A percentile compares a stretch with the other conserved stretches of the same genome.
phyloP scores from a whole-genome alignment of 2,797 vertebrate species.

The Coregonus ussuriensis region DNA sequence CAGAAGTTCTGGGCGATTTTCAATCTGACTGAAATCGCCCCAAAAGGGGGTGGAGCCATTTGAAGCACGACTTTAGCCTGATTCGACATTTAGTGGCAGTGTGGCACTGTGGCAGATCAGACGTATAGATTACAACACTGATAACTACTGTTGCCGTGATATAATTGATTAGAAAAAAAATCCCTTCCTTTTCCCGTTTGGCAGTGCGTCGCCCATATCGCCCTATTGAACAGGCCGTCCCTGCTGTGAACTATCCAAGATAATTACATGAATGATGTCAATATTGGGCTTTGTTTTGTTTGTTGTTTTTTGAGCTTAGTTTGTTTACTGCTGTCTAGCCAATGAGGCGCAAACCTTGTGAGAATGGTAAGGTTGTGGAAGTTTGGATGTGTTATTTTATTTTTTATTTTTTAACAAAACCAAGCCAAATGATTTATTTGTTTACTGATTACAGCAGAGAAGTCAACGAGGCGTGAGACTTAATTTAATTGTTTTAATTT shows the following conservation, averaged over 20 bases:
- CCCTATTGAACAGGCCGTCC: too few relatives aligned
- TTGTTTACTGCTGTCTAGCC: not conserved
- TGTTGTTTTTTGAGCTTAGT: not conserved
- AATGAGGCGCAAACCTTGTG: constrained; percentile 10
- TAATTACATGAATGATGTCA: not conserved
- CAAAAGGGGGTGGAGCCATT: too few relatives aligned
- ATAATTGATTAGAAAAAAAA: too few relatives aligned
- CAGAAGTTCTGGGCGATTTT: too few relatives aligned
- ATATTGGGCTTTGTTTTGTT: not conserved
- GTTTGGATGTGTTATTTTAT: not conserved
- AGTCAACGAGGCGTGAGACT: constrained; percentile 57
- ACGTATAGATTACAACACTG: too few relatives aligned
- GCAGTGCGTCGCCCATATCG: too few relatives aligned
- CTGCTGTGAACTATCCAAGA: not conserved
- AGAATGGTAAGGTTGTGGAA: not conserved
- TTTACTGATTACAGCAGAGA: constrained; percentile 59
- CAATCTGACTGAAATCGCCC: too few relatives aligned
- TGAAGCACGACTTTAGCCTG: too few relatives aligned
- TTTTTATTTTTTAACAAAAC: constrained; percentile 29
- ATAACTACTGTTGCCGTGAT: too few relatives aligned
- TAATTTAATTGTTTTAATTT: constrained; percentile 47
- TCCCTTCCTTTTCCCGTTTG: too few relatives aligned
- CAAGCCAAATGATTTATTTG: constrained; percentile 46
- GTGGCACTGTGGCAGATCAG: too few relatives aligned
- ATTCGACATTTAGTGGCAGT: too few relatives aligned